phyloP scores from a whole-genome alignment of 2,797 vertebrate genomes.

The Amphiprion clarkii region DNA sequence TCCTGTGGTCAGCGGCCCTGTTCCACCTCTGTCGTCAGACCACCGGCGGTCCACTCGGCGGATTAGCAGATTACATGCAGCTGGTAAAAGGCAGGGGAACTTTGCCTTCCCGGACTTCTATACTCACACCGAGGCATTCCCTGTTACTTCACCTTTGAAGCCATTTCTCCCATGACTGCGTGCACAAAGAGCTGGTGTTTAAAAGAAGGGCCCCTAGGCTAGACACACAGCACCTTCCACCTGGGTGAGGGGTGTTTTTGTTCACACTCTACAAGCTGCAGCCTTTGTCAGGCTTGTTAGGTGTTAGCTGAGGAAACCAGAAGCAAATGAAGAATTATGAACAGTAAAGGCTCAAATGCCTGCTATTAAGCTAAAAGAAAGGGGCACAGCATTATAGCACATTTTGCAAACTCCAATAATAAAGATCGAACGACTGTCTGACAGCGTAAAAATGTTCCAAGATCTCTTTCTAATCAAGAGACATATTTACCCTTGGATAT shows the following conservation, averaged over 20 bases:
- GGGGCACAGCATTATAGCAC: neutral
- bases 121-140: slow-evolving; percentile 59
- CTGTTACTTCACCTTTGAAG: slow-evolving; percentile 80
- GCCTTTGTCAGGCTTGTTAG: slow-evolving; percentile 61
- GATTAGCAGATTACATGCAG: slow-evolving; percentile 85
- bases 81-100: slow-evolving; percentile 72
- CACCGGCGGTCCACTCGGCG: slow-evolving; percentile 63
- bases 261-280: slow-evolving; percentile 45
- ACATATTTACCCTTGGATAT: slow-evolving; percentile 58
- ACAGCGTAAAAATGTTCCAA: slow-evolving; percentile 38
- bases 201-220: slow-evolving; percentile 67
- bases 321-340: slow-evolving; percentile 17
- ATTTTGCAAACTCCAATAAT: neutral
- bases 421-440: neutral
- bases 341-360: slow-evolving; percentile 19
- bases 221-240: slow-evolving; percentile 71
- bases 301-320: slow-evolving; percentile 36
- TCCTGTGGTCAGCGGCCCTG: slow-evolving; percentile 75
- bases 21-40: slow-evolving; percentile 72
- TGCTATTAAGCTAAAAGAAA: neutral
- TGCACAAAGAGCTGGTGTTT: slow-evolving; percentile 74
- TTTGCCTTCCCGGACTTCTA: slow-evolving; percentile 64
- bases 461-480: slow-evolving; percentile 32
- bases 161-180: slow-evolving; percentile 81
- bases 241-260: slow-evolving; percentile 65